These are phyloP conservation scores for Falco rusticolus DNA, from an alignment of 2,797 vertebrate species.

Conservation along the genomic window DNA sequence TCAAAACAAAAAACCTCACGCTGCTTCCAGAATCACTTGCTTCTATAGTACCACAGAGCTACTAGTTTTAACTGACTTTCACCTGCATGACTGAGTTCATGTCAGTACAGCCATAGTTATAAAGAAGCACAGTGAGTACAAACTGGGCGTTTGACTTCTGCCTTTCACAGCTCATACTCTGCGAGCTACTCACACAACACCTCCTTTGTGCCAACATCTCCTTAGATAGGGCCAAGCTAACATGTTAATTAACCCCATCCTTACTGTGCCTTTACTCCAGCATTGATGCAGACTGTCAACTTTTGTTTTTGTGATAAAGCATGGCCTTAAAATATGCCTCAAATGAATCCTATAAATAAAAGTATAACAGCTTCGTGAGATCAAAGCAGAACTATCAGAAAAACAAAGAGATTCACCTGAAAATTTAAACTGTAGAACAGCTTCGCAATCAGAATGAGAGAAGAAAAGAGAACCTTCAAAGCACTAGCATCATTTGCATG, in stretches of 20 bases:
- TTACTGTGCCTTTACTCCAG: background rate
- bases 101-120: background rate
- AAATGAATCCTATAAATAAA: background rate
- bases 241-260: background rate
- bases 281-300: background rate
- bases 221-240: background rate
- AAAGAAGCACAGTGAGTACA: background rate
- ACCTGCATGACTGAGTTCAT: background rate
- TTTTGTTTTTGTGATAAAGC: background rate
- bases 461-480: constrained; percentile 96
- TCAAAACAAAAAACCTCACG: background rate
- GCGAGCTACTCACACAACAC: background rate
- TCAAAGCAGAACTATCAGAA: background rate
- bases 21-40: background rate
- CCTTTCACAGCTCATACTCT: background rate
- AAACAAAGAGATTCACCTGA: constrained; percentile 81
- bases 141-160: background rate
- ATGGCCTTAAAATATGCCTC: background rate
- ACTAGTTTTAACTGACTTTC: background rate
- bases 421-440: constrained; percentile 99
- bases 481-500: constrained; percentile 92
- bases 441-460: constrained; percentile 94
- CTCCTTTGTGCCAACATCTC: background rate
- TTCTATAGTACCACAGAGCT: background rate
- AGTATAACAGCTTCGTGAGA: background rate